phyloP scores from a whole-genome alignment of 2,888 invertebrate genomes.

The Phaedon cochleariae region DNA sequence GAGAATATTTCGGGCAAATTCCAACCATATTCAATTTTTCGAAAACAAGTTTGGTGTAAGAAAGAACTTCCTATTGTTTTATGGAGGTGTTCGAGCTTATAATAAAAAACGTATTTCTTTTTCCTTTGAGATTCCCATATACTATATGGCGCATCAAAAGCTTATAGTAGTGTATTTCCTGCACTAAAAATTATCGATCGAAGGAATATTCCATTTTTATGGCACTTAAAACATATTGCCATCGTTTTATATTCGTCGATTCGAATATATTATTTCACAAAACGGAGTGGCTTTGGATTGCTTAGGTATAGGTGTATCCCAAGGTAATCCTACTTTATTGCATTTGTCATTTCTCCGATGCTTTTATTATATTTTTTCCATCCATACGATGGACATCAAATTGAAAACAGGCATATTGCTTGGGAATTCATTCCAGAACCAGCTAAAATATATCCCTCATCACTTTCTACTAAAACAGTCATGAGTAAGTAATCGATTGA shows the following conservation, averaged over 20 bases:
- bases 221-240: constrained; percentile 27
- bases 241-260: constrained; percentile 21
- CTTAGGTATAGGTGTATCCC: constrained; percentile 17
- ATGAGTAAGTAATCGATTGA: no score
- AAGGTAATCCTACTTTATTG: constrained; percentile 17
- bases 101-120: not conserved
- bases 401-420: not conserved
- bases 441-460: no score
- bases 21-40: no score
- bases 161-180: constrained; percentile 2
- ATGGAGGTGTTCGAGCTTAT: no score
- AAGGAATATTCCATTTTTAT: constrained; percentile 17
- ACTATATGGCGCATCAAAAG: not conserved
- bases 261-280: constrained; percentile 29
- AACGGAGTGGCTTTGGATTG: constrained; percentile 29
- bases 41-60: no score
- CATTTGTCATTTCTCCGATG: not conserved
- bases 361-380: not conserved
- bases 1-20: no score
- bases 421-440: not conserved
- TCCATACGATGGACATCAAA: not conserved
- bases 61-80: no score
- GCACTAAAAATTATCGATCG: constrained; percentile 23
- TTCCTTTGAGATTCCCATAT: not conserved
- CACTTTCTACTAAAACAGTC: no score